Evolutionary conservation across 2,113 vertebrate genomes (phyloP), one percentile per base, ranked within the genome.

Genomic region (Dolichallabes microphthalmus): DNA sequence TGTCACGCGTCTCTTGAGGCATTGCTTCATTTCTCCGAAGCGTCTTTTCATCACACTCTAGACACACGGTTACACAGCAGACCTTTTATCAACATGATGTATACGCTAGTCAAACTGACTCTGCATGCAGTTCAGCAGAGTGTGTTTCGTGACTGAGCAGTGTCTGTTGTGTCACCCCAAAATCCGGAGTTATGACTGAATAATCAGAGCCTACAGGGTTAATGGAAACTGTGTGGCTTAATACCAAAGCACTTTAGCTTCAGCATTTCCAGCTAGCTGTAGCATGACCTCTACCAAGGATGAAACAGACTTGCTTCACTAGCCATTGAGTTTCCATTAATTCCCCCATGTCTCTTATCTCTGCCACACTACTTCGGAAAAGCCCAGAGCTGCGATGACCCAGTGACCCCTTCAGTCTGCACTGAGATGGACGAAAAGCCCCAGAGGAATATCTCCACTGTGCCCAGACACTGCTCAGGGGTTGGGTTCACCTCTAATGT

Each of bases 81-180:
- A 83, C 61, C 52, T 50, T 86, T 85, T 60, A 80, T 75, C 80
- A 86, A 80, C 66, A 85, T 89, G 74, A 87, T 83, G 80, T 76
- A 83, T 80, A 73, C 58, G 69, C 75, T 39, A 86, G 71, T 78
- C 83, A 82, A 85, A 75, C 55, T 11, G 64, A 73, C 79, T 86
- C 71, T 8, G 15, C 73, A 52, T 53, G 39, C 27, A 25, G 27
- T 30, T 63, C 61, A 63, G 66, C 12, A 50, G 63, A 25, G 74
- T 83, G n/a, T 87, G 69, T 71, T 45, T 20, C 75, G 32, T 79
- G 61, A 57, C 25, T 45, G 60, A 82, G 75, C 30, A 78, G 71
- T 53, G 61, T 82, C 60, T 30, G 7, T 82, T 45, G 6, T 84
- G 20, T 60, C 60, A 80, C 17, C 15, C 14, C 13, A 3, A 11